Base-by-base conservation (phyloP, 1,140 invertebrate species). In the Aradophagus sp. region DNA sequence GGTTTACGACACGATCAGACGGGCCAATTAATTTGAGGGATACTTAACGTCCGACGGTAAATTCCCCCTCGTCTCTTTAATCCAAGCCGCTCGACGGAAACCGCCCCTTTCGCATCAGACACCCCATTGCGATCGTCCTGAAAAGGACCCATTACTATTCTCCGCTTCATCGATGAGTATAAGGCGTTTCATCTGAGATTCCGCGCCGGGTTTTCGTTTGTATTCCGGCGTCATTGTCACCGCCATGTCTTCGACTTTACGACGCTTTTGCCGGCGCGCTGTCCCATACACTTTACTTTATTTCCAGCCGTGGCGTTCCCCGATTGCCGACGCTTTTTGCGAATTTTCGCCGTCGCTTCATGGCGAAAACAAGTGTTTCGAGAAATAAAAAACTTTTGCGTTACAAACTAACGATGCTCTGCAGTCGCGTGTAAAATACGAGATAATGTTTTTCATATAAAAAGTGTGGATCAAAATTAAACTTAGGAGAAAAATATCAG, bases 11-110 rank as follows among this genome's bases (percentile, higher is more conserved):
- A 38, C 52, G 65, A 71, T 62, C 58, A 36, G 27, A 48, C 34
- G 44, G 55, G 66, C 73, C 73, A 81, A 82, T 83, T 84, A 80
- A 80, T 79, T 72, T 68, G 39, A 66, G 76, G 62, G 58, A 73
- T 65, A 59, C 58, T 77, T 65, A 56, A 65, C 34, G 63, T 59
- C 45, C 35, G 56, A 73, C 71, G 58, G 58, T 75, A 75, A 78
- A 75, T 56, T 63, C 55, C 48, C 63, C 68, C 62, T 74, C 55
- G 62, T 55, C 50, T 50, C 52, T 63, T 71, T 73, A 61, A 70
- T 77, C 63, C 31, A 32, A 50, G 67, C 32, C 42, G 65, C 48
- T 66, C 19, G 19, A 27, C 53, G 41, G 14, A 62, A 61, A 61
- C 58, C 65, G 34, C 71, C 71, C 63, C 44, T 73, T 65, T 55